These are phyloP conservation scores for Macroteleia sp. DNA, from an alignment of 2,888 invertebrate genomes.

Conservation along the genomic window DNA sequence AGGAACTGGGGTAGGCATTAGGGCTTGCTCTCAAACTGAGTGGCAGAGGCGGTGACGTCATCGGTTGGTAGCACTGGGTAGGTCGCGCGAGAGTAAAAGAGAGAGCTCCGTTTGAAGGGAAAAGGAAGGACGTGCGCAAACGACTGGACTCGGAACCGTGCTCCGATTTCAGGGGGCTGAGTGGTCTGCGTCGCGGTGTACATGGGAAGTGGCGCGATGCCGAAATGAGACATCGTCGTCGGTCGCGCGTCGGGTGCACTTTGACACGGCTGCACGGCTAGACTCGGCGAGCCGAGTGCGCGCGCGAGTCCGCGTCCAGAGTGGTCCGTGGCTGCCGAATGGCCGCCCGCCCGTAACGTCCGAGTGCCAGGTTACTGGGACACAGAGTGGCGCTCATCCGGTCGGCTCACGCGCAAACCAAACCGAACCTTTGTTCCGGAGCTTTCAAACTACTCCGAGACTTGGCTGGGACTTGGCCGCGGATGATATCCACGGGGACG, in stretches of 20 bases:
- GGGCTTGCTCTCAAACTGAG: not conserved
- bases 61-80: conserved; percentile 22
- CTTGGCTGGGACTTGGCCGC: not conserved
- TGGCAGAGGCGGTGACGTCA: conserved; percentile 18
- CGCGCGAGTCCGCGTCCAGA: conserved; percentile 14
- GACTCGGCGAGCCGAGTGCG: not conserved
- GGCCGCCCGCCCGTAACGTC: conserved; percentile 30
- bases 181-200: conserved; percentile 14
- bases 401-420: too few relatives aligned
- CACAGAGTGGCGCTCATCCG: too few relatives aligned
- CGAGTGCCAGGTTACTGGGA: conserved; percentile 8
- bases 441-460: too few relatives aligned
- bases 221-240: conserved; percentile 21
- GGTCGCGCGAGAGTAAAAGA: conserved; percentile 14
- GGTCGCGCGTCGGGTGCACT: conserved; percentile 27
- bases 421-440: not conserved
- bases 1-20: not conserved
- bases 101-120: conserved; percentile 37
- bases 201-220: not conserved
- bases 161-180: conserved; percentile 37
- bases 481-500: conserved; percentile 15
- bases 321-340: conserved; percentile 20
- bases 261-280: conserved; percentile 11
- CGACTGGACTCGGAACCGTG: conserved; percentile 29
- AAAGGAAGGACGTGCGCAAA: conserved; percentile 46